Evolutionary conservation across 2,797 vertebrate genomes (phyloP).

Genomic region (Cottoperca gobio): DNA sequence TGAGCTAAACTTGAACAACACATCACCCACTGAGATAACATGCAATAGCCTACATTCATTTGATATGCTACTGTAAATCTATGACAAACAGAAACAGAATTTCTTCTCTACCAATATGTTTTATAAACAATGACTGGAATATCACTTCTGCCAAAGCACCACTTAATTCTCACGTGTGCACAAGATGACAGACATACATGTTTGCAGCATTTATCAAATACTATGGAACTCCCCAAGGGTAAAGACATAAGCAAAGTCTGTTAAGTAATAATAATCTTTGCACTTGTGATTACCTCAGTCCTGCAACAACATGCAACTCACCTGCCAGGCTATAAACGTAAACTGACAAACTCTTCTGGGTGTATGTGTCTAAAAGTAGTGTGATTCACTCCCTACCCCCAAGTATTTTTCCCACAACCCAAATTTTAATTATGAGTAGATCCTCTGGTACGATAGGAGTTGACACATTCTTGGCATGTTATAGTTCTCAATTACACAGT

Average conservation of each 20-base stretch:
- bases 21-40: neutral
- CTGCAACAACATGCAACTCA: neutral
- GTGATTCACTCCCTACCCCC: neutral
- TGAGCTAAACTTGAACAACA: neutral
- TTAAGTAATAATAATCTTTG: neutral
- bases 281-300: neutral
- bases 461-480: neutral
- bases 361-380: neutral
- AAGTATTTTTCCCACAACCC: neutral
- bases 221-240: neutral
- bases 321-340: too few species aligned
- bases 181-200: neutral
- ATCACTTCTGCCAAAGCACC: neutral
- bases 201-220: neutral
- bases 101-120: neutral
- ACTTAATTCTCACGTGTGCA: neutral
- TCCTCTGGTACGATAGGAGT: neutral
- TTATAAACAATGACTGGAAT: neutral
- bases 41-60: too few species aligned
- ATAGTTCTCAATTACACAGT: too few species aligned
- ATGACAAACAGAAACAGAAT: too few species aligned
- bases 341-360: neutral
- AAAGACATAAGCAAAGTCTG: neutral
- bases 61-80: too few species aligned
- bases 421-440: neutral